Conservation (phyloP, 2,888 invertebrate genomes). For the Deroplatys truncata region DNA sequence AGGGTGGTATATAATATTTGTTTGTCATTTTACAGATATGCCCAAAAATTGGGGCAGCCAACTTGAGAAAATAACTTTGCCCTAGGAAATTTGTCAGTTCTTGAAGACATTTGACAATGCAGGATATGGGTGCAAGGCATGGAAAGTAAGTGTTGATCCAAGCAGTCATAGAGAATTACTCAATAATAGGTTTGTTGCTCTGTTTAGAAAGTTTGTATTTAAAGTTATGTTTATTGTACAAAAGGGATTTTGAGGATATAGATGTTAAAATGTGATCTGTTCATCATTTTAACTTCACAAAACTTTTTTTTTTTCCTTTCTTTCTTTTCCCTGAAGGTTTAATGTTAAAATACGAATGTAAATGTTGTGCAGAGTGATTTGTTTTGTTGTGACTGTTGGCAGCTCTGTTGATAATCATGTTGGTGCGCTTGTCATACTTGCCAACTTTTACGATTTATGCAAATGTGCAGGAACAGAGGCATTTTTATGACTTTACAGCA, state of each 20-base stretch:
- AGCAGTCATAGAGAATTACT: not conserved
- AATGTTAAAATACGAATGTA: too few species aligned
- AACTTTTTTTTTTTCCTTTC: too few species aligned
- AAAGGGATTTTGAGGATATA: not conserved
- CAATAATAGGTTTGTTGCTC: not conserved
- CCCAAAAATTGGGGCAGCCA: not conserved
- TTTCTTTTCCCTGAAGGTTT: too few species aligned
- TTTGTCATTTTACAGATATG: conserved; percentile 4
- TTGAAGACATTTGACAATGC: not conserved
- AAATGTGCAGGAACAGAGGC: too few species aligned
- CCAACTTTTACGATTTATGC: too few species aligned
- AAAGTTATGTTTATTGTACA: not conserved
- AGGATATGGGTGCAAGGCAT: conserved; percentile 15
- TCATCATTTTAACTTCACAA: too few species aligned
- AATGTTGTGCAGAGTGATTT: too few species aligned
- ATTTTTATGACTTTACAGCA: too few species aligned
- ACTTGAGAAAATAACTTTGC: not conserved
- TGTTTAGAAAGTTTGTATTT: not conserved
- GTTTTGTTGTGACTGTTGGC: too few species aligned
- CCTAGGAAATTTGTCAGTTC: conserved; percentile 1
- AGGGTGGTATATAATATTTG: not conserved
- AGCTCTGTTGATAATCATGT: too few species aligned
- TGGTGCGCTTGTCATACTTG: too few species aligned
- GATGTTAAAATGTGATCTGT: not conserved
- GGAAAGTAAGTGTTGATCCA: conserved; percentile 5